Evolutionary conservation across 2,797 vertebrate species (phyloP).

Genomic region (Macroramphosus scolopax): DNA sequence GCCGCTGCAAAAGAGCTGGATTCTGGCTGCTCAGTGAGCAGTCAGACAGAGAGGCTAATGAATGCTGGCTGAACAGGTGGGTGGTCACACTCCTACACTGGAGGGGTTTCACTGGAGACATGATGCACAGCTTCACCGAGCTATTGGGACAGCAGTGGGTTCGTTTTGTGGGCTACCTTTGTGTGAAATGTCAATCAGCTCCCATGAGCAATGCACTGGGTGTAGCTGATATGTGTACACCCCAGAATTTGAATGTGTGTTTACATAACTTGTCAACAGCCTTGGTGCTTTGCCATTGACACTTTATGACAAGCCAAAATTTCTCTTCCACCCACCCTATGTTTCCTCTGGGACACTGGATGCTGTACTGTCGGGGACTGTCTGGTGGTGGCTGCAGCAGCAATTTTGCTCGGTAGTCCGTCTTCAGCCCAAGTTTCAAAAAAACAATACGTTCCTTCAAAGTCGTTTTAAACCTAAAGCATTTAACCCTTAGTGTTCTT

Average conservation of each 20-base stretch:
- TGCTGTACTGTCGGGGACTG: slow-evolving; percentile 34
- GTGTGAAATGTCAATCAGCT: slow-evolving; percentile 59
- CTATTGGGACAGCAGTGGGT: slow-evolving; percentile 62
- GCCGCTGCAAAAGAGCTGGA: slow-evolving; percentile 43
- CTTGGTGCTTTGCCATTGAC: slow-evolving; percentile 43
- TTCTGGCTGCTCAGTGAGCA: slow-evolving; percentile 64
- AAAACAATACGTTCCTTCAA: too few species aligned
- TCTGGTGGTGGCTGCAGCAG: slow-evolving; percentile 25
- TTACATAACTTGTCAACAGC: slow-evolving; percentile 63
- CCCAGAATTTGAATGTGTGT: slow-evolving; percentile 49
- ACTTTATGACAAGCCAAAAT: slow-evolving; percentile 56
- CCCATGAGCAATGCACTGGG: slow-evolving; percentile 40
- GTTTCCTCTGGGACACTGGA: slow-evolving; percentile 54
- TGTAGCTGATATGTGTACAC: too few species aligned
- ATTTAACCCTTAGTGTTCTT: too few species aligned
- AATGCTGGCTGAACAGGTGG: slow-evolving; percentile 77
- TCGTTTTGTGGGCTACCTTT: slow-evolving; percentile 61
- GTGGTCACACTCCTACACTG: slow-evolving; percentile 77
- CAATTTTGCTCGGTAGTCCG: slow-evolving; percentile 36
- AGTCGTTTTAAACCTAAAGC: too few species aligned
- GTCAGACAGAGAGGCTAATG: slow-evolving; percentile 74
- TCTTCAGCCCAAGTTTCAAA: too few species aligned
- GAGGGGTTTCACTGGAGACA: slow-evolving; percentile 74
- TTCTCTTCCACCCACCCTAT: slow-evolving; percentile 38
- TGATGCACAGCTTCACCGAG: slow-evolving; percentile 62